Conservation (phyloP, 2,113 vertebrate species). For the Podarcis cretensis region DNA sequence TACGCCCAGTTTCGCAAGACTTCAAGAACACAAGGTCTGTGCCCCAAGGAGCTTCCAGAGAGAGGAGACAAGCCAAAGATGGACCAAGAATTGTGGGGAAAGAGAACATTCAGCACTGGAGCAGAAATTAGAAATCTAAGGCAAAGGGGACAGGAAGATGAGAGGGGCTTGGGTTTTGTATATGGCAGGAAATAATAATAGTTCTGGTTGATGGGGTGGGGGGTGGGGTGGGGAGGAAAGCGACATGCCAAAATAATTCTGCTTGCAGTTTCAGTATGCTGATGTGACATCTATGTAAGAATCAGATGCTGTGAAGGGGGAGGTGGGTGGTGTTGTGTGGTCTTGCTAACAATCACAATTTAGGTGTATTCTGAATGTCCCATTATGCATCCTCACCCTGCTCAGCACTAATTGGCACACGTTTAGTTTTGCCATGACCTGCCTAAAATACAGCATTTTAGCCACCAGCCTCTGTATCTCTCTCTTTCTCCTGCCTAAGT, state of each 20-base stretch:
- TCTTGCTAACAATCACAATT: too few species aligned
- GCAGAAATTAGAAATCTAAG: neutral
- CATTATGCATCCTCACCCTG: too few species aligned
- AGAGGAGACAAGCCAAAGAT: neutral
- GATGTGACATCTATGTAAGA: constrained; percentile 51
- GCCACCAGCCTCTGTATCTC: too few species aligned
- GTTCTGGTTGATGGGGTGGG: too few species aligned
- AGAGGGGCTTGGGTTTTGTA: neutral
- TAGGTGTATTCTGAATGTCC: too few species aligned
- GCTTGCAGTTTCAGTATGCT: neutral
- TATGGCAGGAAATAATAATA: neutral
- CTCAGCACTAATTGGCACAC: too few species aligned
- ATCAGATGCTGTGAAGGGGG: too few species aligned
- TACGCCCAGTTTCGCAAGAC: neutral
- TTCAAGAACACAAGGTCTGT: neutral
- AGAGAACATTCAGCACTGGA: neutral
- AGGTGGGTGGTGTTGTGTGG: too few species aligned
- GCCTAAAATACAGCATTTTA: too few species aligned
- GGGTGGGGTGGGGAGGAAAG: neutral
- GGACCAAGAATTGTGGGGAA: neutral
- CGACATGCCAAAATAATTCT: neutral
- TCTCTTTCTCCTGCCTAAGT: too few species aligned
- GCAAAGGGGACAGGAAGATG: neutral
- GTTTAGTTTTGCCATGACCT: too few species aligned
- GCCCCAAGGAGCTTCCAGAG: neutral